A percentile compares a stretch with the other conserved stretches of the same genome.
These are phyloP conservation scores for Periophthalmus magnuspinnatus DNA, from an alignment of 2,797 vertebrate genomes.

Conservation along the genomic window DNA sequence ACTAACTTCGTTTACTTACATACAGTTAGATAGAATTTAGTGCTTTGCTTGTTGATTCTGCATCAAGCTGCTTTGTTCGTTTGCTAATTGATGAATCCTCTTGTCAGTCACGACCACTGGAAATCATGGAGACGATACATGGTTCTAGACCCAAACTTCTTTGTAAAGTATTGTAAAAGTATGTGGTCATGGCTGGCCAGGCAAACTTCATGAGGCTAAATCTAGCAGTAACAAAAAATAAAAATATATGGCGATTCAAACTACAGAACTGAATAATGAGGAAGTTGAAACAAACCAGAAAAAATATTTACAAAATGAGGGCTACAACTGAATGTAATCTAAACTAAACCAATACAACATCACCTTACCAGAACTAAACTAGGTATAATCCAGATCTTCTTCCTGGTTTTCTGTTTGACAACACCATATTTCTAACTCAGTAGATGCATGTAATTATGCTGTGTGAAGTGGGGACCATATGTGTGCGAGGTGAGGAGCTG, in stretches of 20 bases:
- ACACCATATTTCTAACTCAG: slow-evolving; percentile 53
- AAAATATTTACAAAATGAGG: neutral
- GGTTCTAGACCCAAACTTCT: too few species aligned
- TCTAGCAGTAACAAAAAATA: neutral
- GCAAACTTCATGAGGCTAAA: neutral
- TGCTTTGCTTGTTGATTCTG: too few species aligned
- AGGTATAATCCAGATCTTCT: neutral
- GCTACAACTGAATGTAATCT: neutral
- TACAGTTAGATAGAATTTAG: too few species aligned
- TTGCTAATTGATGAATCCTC: too few species aligned
- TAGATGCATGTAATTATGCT: slow-evolving; percentile 72
- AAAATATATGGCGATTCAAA: neutral
- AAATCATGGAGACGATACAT: too few species aligned
- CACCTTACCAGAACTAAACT: neutral
- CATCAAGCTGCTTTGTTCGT: too few species aligned
- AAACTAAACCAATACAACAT: neutral
- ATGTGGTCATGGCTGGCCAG: too few species aligned
- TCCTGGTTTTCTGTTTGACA: neutral
- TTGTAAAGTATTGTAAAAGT: too few species aligned
- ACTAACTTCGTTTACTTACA: too few species aligned
- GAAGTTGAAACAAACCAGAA: neutral
- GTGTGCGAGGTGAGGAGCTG: slow-evolving; percentile 64
- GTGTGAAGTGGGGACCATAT: slow-evolving; percentile 68
- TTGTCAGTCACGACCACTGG: too few species aligned
- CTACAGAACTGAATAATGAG: neutral